phyloP scores from a whole-genome alignment of 2,113 vertebrate species.

The Callipepla californica region DNA sequence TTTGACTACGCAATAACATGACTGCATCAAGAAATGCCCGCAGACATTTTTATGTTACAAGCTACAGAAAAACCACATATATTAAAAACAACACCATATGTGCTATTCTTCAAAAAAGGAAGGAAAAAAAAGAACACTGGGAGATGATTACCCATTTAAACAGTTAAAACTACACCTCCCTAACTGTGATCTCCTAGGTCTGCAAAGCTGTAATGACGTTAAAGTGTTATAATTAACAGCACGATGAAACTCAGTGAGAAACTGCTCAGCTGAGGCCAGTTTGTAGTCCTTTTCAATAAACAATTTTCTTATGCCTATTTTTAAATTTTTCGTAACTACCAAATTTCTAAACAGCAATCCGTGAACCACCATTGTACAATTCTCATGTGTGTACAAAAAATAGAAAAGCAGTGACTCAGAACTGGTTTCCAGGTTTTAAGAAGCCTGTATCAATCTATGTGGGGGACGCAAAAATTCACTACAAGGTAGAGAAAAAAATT shows the following conservation, averaged over 20 bases:
- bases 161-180: not conserved
- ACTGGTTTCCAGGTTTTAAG: not conserved
- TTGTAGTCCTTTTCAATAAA: not conserved
- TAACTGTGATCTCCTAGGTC: not conserved
- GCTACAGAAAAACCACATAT: not conserved
- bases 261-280: not conserved
- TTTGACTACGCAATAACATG: not conserved
- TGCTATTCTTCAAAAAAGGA: not conserved
- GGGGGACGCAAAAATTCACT: not conserved
- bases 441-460: not conserved
- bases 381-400: not conserved
- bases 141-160: not conserved
- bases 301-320: not conserved
- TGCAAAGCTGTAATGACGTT: not conserved
- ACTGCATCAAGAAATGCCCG: not conserved
- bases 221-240: not conserved
- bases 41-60: not conserved
- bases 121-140: not conserved
- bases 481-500: not conserved
- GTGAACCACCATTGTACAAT: not conserved
- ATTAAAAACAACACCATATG: rapidly evolving
- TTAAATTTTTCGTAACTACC: not conserved
- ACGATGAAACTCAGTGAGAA: not conserved
- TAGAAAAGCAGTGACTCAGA: not conserved
- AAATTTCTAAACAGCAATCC: not conserved